Base-by-base conservation (phyloP, 1,140 invertebrate species). In the Diploscapter pachys region DNA sequence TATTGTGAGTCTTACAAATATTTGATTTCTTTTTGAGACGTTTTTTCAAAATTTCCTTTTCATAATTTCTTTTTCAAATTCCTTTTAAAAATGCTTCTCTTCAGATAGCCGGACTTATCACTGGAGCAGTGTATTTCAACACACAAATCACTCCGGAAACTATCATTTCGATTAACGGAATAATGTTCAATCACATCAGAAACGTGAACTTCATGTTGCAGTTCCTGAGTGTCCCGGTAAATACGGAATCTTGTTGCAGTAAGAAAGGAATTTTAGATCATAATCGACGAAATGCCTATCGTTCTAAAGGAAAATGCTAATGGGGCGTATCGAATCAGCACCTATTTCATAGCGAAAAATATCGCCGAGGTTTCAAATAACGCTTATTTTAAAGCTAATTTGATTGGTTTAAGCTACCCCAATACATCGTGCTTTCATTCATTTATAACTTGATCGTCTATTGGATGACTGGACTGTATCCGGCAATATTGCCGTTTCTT, bases 111-210 rank as follows among this genome's bases (percentile, higher is more conserved):
- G 31, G 31, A 31, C 51, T 83, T 2, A 74, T 83, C 54, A 90
- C 98, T 76, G 94, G 94, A 4, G 85, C 94, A 4, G 91, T 98
- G 71, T 98, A 94, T 87, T 92, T 92, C 82, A 90, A 91, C 1
- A 94, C 96, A 85, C 87, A 90, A 80, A 82, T 93, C 54, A 90
- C 92, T 81, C 91, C 95, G 86, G 91, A 93, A 80, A 93, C 93
- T 4, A 92, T 96, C 0, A 93, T 93, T 90, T 97, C 97, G 85
- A 94, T 97, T 73, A 96, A 96, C 85, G 95, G 95, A 66, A 93
- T 92, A 11, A 89, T 97, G 50, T 97, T 96, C 84, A 90, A 96
- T 71, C 91, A 70, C 4, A 71, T 81, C 61, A 56, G 81, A 54
- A 83, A 82, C 61, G 79, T 87, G 82, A 81, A 81, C 73, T 80